phyloP scores from a whole-genome alignment of 2,797 vertebrate species.

The Clarias fuscus region DNA sequence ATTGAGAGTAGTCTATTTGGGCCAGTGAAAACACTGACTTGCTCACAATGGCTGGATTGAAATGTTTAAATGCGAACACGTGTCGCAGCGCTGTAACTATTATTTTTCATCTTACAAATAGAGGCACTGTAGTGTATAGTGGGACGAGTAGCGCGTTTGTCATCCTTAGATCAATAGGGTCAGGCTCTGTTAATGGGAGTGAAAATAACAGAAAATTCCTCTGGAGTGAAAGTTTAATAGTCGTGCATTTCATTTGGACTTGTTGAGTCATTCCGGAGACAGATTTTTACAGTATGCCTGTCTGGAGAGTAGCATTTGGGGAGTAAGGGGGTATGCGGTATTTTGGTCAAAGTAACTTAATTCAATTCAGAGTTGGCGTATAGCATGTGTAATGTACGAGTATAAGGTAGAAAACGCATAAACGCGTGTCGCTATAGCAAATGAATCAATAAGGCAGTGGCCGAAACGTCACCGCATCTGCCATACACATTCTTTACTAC shows the following conservation, averaged over 20 bases:
- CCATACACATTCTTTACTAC: background rate
- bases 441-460: background rate
- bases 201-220: background rate
- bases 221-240: background rate
- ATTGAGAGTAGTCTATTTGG: slow-evolving; percentile 24
- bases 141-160: background rate
- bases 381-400: background rate
- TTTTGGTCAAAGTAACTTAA: background rate
- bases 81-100: slow-evolving; percentile 33
- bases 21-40: slow-evolving; percentile 35
- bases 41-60: slow-evolving; percentile 38
- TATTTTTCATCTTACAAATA: slow-evolving; percentile 34
- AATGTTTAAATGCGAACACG: slow-evolving; percentile 31
- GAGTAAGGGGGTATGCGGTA: background rate
- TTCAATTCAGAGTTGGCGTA: background rate
- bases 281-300: too few species aligned
- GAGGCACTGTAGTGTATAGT: slow-evolving; percentile 24
- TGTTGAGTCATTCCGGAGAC: background rate
- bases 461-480: background rate
- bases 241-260: background rate
- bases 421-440: background rate
- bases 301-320: background rate
- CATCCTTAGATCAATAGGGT: background rate
- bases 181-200: background rate
- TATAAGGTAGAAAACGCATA: background rate